These are phyloP conservation scores for Myotis vivesi DNA, from an alignment of 2,797 vertebrate genomes.

Conservation along the genomic window DNA sequence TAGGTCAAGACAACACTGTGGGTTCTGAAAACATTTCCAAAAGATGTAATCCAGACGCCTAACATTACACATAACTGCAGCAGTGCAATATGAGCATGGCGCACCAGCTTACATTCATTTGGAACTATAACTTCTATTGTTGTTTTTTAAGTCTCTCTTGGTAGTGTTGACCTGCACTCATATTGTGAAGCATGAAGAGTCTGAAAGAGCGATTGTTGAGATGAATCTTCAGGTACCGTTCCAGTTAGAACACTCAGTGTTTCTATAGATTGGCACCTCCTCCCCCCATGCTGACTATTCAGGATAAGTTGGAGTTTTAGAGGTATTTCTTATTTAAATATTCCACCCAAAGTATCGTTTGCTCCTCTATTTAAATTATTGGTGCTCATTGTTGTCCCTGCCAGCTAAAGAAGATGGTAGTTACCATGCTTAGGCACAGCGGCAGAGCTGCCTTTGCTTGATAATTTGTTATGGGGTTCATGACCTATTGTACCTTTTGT, in stretches of 20 bases:
- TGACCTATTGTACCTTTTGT: background rate
- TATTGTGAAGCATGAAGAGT: background rate
- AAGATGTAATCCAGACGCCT: background rate
- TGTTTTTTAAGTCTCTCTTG: background rate
- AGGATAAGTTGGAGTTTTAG: constrained; percentile 21
- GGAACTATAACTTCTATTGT: background rate
- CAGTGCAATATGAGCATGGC: rapidly evolving
- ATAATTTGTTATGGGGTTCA: constrained; percentile 13
- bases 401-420: background rate
- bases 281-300: background rate
- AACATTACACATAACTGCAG: background rate
- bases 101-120: background rate
- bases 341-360: constrained; percentile 44
- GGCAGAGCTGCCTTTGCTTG: background rate
- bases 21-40: background rate
- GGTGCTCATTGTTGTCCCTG: background rate
- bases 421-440: background rate
- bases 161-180: background rate
- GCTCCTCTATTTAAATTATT: constrained; percentile 36
- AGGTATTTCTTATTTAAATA: constrained; percentile 34
- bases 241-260: background rate
- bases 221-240: background rate
- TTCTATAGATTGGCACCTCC: background rate
- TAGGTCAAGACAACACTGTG: background rate
- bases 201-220: background rate